Conservation (phyloP, 2,888 invertebrate genomes). For the Nymphalis polychloros region DNA sequence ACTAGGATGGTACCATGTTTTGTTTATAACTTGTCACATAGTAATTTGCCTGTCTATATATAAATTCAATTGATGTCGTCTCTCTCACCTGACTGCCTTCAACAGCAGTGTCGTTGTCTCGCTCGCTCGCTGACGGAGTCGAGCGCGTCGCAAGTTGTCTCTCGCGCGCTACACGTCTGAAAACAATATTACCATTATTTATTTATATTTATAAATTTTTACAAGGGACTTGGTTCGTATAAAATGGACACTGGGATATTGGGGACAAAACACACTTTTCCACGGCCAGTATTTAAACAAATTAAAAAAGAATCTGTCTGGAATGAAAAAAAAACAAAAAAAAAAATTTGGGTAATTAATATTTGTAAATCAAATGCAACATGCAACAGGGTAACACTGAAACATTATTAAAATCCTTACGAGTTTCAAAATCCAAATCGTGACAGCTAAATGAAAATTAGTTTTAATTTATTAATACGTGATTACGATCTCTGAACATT, state of each 20-base stretch:
- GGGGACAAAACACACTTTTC: too few species aligned
- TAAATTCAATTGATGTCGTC: too few species aligned
- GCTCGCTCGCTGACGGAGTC: conserved; percentile 51
- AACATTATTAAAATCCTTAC: conserved; percentile 6
- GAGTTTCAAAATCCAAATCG: conserved; percentile 11
- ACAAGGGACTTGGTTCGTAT: too few species aligned
- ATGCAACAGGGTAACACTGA: neutral
- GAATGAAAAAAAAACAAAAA: too few species aligned
- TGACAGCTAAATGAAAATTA: conserved; percentile 12
- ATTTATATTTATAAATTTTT: neutral
- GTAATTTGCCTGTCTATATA: too few species aligned
- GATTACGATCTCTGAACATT: too few species aligned
- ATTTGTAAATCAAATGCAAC: neutral
- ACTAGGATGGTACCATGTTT: too few species aligned
- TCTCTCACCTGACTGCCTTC: conserved; percentile 65
- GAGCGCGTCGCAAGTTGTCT: conserved; percentile 60
- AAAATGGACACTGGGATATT: too few species aligned
- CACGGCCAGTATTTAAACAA: too few species aligned
- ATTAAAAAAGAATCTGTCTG: too few species aligned
- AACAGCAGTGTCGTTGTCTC: conserved; percentile 50
- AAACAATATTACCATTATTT: conserved; percentile 27
- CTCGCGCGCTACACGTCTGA: conserved; percentile 70
- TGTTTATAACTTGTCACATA: too few species aligned
- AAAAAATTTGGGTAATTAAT: too few species aligned
- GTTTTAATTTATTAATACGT: neutral